phyloP scores from a whole-genome alignment of 2,113 vertebrate species.

The Dromiciops gliroides region DNA sequence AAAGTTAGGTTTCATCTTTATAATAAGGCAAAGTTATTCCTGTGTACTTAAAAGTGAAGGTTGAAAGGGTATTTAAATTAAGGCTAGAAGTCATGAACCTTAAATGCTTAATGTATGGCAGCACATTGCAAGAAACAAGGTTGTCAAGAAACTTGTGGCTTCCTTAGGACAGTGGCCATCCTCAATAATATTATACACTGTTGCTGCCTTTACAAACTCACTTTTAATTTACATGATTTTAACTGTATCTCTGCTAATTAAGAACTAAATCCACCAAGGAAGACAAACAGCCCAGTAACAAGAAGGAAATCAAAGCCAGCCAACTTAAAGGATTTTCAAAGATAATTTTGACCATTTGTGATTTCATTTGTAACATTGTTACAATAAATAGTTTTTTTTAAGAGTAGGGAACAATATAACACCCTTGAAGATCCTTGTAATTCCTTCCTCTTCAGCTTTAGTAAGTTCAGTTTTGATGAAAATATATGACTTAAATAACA shows the following conservation, averaged over 20 bases:
- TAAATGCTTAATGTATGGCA: too few relatives aligned
- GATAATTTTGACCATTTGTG: neutral
- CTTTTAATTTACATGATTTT: neutral
- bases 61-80: neutral
- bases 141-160: neutral
- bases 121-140: too few relatives aligned
- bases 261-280: neutral
- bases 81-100: neutral
- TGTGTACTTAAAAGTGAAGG: neutral
- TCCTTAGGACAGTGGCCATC: neutral
- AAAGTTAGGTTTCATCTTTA: neutral
- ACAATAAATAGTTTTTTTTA: neutral
- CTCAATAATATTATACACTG: neutral
- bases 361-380: neutral
- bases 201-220: neutral
- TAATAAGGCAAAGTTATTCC: neutral
- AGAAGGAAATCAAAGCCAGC: neutral
- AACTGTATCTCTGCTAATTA: neutral
- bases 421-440: neutral
- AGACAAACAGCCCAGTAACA: neutral
- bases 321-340: neutral
- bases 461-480: neutral
- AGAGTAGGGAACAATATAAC: neutral
- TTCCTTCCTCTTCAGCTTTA: neutral
- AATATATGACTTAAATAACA: neutral